Evolutionary conservation across 2,797 vertebrate species (phyloP).

Genomic region (Phylloscopus collybita): DNA sequence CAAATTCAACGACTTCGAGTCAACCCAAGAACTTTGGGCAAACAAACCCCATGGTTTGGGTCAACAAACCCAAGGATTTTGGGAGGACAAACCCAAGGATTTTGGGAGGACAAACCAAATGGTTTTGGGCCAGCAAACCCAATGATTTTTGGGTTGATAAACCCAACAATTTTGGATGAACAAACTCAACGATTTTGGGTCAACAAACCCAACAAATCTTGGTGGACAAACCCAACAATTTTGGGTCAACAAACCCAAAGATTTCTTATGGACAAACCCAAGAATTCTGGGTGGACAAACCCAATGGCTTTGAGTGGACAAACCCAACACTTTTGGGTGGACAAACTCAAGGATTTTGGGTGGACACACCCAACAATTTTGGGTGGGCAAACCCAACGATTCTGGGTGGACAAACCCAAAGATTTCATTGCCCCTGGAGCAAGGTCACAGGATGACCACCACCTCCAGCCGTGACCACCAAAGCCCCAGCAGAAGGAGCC

Average conservation of each 20-base stretch:
- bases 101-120: neutral
- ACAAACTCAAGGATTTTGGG: too few species aligned
- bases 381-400: fast-evolving
- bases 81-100: too few species aligned
- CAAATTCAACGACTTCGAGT: neutral
- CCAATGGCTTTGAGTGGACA: too few species aligned
- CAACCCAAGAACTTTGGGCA: neutral
- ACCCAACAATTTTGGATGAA: too few species aligned
- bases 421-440: fast-evolving
- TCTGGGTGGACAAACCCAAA: too few species aligned
- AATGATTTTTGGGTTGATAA: too few species aligned
- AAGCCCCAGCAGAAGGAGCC: fast-evolving
- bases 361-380: fast-evolving
- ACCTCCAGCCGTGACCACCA: fast-evolving
- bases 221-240: fast-evolving
- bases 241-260: neutral
- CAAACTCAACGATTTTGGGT: fast-evolving
- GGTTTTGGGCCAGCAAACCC: neutral
- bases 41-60: too few species aligned
- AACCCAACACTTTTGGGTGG: too few species aligned
- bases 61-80: too few species aligned
- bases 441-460: fast-evolving
- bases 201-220: neutral
- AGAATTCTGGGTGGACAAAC: too few species aligned
- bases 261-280: neutral